Base-by-base conservation (phyloP, 2,797 vertebrate genomes). In the Tympanoctomys barrerae region DNA sequence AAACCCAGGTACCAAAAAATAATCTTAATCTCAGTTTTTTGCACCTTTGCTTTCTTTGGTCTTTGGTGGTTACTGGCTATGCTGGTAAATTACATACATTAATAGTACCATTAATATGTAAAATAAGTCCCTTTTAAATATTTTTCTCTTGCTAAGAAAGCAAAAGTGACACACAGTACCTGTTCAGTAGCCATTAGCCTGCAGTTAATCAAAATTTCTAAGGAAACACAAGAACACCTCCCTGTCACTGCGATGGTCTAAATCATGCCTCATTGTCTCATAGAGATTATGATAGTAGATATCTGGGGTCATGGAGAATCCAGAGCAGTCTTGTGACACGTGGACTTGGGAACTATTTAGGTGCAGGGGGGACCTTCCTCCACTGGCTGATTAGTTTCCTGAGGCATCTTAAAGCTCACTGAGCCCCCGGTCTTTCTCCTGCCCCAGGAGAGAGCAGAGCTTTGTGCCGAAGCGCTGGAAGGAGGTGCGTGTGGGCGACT, bases 401-500 rank as follows among this genome's bases (percentile, higher is more conserved):
- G 8, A 78, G 79, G 49, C 42, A 54, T 5, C 46, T 19, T 36
- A 31, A 33, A 22, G 3, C 36, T 57, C 77, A 28, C 57, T 42
- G 2, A 62, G 0, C 57, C 14, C 0, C 8, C 10, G 97, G 36
- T 92, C 94, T 95, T 95, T 87, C 77, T 94, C n/a, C 77, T 24
- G 22, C 83, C 24, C 68, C 98, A 99, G 99, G 95, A 98, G 97
- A 92, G 97, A 98, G 46, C 98, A 57, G 13, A 94, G 97, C 89
- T 99, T 99, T 0, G 39, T 98, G 88, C 98, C 99, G 98, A 99
- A 97, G 85, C 95, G 98, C 82, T 99, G 99, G 99, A 99, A 99
- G 93, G 99, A 99, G 5, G 99, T 99, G 21, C 97, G 79, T 22
- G 99, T 99, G 91, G 99, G 99, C 70, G 99, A 99, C 95, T 99